Conservation (phyloP, 2,113 vertebrate genomes). For the Rhadina sibilatrix region DNA sequence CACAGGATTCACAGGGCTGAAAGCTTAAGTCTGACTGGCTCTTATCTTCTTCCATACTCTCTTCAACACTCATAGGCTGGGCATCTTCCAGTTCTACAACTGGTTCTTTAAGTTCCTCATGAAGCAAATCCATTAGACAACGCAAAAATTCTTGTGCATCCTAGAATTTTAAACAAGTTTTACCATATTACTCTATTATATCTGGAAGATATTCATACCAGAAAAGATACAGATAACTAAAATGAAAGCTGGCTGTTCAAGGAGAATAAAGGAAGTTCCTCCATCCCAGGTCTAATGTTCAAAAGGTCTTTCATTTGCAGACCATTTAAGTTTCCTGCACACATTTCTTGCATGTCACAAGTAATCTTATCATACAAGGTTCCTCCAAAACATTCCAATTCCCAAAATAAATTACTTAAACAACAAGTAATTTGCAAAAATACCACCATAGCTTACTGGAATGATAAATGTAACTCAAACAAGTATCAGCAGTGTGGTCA, state of each 20-base stretch:
- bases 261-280: background rate
- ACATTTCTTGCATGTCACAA: background rate
- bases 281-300: background rate
- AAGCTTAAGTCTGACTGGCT: slow-evolving; percentile 89
- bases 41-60: slow-evolving; percentile 83
- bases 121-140: slow-evolving; percentile 97
- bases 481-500: background rate
- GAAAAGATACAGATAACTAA: background rate
- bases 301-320: background rate
- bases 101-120: slow-evolving; percentile 93
- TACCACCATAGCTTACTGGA: background rate
- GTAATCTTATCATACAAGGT: background rate
- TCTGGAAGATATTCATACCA: background rate
- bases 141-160: slow-evolving; percentile 98
- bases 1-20: slow-evolving; percentile 90
- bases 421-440: background rate
- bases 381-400: background rate
- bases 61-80: slow-evolving; percentile 72
- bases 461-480: accelerated
- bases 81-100: slow-evolving; percentile 82
- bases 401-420: background rate
- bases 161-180: slow-evolving; percentile 69
- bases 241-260: background rate
- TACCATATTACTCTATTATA: background rate
- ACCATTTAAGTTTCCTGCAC: background rate